These are phyloP conservation scores for Sinocyclocheilus anophthalmus DNA, from an alignment of 2,113 vertebrate species.

Conservation along the genomic window DNA sequence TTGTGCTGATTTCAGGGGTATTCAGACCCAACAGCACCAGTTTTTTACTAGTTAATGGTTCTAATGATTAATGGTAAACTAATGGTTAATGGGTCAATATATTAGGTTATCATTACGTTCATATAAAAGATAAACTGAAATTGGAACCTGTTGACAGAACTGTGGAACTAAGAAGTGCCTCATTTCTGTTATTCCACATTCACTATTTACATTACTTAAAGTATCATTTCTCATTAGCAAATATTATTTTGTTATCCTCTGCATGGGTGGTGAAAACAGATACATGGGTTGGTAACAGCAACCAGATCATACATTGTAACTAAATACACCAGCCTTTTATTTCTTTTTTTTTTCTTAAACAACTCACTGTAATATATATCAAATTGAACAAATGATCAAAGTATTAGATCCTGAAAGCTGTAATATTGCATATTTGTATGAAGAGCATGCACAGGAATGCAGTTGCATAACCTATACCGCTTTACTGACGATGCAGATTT, in stretches of 20 bases:
- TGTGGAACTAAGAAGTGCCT: conserved; percentile 21
- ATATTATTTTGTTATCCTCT: conserved; percentile 20
- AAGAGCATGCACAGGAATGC: neutral
- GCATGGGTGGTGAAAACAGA: neutral
- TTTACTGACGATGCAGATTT: neutral
- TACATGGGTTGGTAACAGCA: neutral
- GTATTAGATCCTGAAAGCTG: neutral
- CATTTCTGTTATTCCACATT: conserved; percentile 32
- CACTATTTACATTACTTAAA: neutral
- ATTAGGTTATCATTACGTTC: neutral
- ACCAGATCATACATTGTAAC: neutral
- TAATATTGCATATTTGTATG: neutral
- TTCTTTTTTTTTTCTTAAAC: neutral
- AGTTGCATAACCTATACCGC: neutral
- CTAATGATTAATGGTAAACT: neutral
- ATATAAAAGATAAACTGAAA: conserved; percentile 32
- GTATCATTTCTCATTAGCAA: conserved; percentile 33
- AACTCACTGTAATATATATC: neutral
- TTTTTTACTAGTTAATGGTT: neutral
- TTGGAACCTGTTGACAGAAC: conserved; percentile 17
- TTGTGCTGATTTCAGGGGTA: neutral
- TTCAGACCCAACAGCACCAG: conserved; percentile 4
- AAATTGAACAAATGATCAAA: neutral
- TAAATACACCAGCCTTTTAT: neutral
- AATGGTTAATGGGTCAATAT: conserved; percentile 4